Evolutionary conservation across 2,888 invertebrate genomes (phyloP), one percentile per base, ranked within the genome.

Genomic region (Oxystoma pomonae): DNA sequence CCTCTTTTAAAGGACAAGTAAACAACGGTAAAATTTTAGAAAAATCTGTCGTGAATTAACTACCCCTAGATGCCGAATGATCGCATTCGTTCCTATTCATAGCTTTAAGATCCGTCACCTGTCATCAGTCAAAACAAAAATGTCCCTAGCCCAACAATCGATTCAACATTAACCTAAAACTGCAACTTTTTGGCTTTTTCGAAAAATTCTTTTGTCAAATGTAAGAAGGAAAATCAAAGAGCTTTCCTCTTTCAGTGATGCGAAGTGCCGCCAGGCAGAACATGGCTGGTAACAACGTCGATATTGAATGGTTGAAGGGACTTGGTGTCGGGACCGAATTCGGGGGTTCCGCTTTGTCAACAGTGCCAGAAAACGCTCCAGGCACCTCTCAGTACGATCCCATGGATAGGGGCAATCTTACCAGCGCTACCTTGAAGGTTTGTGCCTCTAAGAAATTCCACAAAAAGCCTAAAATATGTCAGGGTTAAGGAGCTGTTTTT

Each of bases 391-490:
- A 79, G 66, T 80, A 77, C 73, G 80, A 81, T 69, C 80, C 79
- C 70, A 71, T 80, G 69, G 80, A 81, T 64, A 72, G 75, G 65
- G 71, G 77, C 53, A 78, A 75, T 65, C 72, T 75, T 60, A 77
- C 77, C 67, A 80, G 80, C 72, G 80, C 78, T 66, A 81, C 81
- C 55, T 69, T 81, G 65, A 81, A 81, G 79, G 81, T 81, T 74
- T 64, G 67, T 62, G 35, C 35, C 12, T 35, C 12, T 35, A 7
- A 35, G 35, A 12, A 35, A 35, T 12, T 35, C 12, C 35, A n/a
- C n/a, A n/a, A n/a, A n/a, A n/a, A n/a, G n/a, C n/a, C n/a, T n/a
- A n/a, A n/a, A n/a, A n/a, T n/a, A n/a, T n/a, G n/a, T n/a, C n/a
- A n/a, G n/a, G n/a, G n/a, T n/a, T n/a, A n/a, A 59, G 59, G n/a